Percentiles rank a stretch among this genome's conserved stretches.
phyloP scores from a whole-genome alignment of 1,140 invertebrate genomes.

The Mactra quadrangularis region DNA sequence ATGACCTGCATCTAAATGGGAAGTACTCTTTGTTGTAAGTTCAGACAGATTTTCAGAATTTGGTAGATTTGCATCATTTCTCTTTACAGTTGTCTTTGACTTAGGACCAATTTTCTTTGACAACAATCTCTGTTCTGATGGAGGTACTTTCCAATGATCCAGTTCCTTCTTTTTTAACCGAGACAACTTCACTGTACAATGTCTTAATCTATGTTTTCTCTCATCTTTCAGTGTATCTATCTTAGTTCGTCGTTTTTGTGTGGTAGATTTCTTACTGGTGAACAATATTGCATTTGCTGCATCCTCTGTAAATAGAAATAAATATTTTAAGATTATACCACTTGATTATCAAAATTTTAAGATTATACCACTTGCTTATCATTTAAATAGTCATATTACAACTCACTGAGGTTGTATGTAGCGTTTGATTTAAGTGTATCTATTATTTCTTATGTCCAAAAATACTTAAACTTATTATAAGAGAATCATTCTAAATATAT shows the following conservation, averaged over 20 bases:
- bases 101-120: neutral
- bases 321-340: neutral
- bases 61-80: neutral
- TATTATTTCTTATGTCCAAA: too few species aligned
- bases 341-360: too few species aligned
- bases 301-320: constrained; percentile 5
- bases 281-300: constrained; percentile 1
- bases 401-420: too few species aligned
- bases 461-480: too few species aligned
- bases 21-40: too few species aligned
- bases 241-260: neutral
- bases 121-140: too few species aligned
- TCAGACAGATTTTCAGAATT: too few species aligned
- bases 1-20: too few species aligned
- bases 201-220: neutral
- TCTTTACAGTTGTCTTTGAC: neutral
- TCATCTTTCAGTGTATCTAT: constrained; percentile 2
- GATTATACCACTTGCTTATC: too few species aligned
- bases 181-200: constrained; percentile 2
- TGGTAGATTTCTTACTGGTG: neutral
- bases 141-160: neutral
- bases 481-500: too few species aligned
- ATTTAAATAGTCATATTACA: too few species aligned
- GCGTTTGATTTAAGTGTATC: too few species aligned
- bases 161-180: neutral